phyloP scores from a whole-genome alignment of 2,797 vertebrate species.

The Peromyscus eremicus region DNA sequence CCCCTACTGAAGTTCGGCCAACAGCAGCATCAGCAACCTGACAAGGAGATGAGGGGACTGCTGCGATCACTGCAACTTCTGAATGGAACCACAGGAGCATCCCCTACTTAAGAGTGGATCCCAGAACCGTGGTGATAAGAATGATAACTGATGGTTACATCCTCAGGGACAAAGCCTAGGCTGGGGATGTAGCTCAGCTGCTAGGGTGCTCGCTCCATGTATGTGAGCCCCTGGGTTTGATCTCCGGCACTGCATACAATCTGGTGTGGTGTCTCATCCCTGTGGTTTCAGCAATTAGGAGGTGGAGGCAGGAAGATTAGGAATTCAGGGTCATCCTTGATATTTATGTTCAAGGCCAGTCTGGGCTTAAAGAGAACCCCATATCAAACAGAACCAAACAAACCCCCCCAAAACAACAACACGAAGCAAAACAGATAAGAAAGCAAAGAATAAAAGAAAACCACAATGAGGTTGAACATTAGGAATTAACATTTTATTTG shows the following conservation, averaged over 20 bases:
- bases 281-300: background rate
- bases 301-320: background rate
- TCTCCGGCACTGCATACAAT: background rate
- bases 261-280: background rate
- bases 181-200: background rate
- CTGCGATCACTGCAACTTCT: background rate
- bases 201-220: background rate
- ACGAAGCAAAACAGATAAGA: background rate
- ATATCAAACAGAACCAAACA: background rate
- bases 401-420: background rate
- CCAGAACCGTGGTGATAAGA: background rate
- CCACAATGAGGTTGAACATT: constrained; percentile 13
- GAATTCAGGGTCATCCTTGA: background rate
- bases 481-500: background rate
- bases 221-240: background rate
- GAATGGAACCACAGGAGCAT: background rate
- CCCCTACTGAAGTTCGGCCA: background rate
- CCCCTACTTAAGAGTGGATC: background rate
- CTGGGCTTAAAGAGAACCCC: background rate
- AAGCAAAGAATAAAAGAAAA: background rate
- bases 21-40: background rate
- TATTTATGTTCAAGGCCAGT: background rate
- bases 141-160: background rate
- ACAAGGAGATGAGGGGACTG: background rate
- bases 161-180: background rate